Evolutionary conservation across 2,113 vertebrate genomes (phyloP).

Genomic region (Chaetorhynchus papuensis): DNA sequence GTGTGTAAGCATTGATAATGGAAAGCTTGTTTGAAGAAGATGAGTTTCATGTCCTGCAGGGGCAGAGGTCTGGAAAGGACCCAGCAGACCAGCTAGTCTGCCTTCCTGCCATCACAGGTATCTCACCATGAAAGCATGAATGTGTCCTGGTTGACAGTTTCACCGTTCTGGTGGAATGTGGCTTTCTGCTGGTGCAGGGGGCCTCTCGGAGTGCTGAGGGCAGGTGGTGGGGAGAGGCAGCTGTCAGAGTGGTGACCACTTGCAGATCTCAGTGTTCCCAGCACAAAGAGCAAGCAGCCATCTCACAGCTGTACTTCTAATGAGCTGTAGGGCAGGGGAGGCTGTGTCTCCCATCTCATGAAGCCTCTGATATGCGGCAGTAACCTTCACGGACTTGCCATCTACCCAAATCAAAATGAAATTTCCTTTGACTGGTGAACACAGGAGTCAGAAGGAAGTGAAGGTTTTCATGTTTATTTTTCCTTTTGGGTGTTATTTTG

Average conservation of each 20-base stretch:
- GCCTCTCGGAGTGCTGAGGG: background rate
- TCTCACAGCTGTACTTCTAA: background rate
- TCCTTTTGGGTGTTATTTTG: conserved; percentile 1
- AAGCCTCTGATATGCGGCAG: background rate
- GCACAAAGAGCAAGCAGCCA: background rate
- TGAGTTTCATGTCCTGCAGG: background rate
- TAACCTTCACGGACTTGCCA: background rate
- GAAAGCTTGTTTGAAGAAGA: background rate
- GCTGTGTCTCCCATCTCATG: background rate
- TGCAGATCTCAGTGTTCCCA: background rate
- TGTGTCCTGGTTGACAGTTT: background rate
- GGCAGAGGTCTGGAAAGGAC: background rate
- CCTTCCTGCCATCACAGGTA: background rate
- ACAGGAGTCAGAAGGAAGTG: background rate
- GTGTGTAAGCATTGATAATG: background rate
- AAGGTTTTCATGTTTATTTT: background rate
- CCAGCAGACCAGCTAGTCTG: background rate
- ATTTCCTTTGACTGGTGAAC: background rate
- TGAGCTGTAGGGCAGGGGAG: background rate
- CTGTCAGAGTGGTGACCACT: background rate
- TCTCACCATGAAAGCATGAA: background rate
- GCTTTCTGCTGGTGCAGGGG: background rate
- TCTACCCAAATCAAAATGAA: conserved; percentile 4
- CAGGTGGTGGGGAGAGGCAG: background rate
- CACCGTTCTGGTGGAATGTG: background rate